Conservation (phyloP, 2,888 invertebrate genomes). For the Oligia latruncula region DNA sequence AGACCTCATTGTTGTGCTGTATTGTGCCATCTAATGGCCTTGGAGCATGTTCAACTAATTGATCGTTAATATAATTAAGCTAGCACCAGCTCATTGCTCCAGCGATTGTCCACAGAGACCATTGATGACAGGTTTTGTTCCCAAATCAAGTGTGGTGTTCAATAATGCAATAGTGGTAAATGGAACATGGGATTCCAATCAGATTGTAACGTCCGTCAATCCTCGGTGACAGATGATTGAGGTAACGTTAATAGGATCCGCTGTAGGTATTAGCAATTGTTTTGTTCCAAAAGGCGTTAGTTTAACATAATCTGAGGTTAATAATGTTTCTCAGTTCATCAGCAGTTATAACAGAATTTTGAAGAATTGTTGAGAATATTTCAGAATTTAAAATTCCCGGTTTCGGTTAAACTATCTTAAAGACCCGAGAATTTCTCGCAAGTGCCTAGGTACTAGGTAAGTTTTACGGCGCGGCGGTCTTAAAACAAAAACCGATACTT, state of each 20-base stretch:
- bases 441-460: constrained; percentile 35
- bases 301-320: constrained; percentile 5
- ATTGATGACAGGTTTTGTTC: constrained; percentile 60
- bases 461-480: constrained; percentile 44
- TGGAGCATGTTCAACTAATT: constrained; percentile 54
- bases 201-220: constrained; percentile 31
- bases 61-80: constrained; percentile 61
- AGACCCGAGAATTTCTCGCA: constrained; percentile 31
- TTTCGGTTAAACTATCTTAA: constrained; percentile 19
- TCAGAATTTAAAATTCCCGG: constrained; percentile 3
- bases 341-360: not conserved
- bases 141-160: constrained; percentile 43
- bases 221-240: constrained; percentile 39
- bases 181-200: constrained; percentile 52
- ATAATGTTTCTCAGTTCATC: not conserved
- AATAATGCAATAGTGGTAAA: constrained; percentile 50
- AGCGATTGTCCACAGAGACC: constrained; percentile 47
- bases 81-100: constrained; percentile 34
- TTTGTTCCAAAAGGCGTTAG: constrained; percentile 2
- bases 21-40: constrained; percentile 41
- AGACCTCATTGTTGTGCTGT: constrained; percentile 21
- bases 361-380: constrained; percentile 9
- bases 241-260: constrained; percentile 17
- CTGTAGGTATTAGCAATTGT: not conserved
- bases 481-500: constrained; percentile 52